Base-by-base conservation (phyloP, 2,888 invertebrate species). In the Crossocerus cetratus region DNA sequence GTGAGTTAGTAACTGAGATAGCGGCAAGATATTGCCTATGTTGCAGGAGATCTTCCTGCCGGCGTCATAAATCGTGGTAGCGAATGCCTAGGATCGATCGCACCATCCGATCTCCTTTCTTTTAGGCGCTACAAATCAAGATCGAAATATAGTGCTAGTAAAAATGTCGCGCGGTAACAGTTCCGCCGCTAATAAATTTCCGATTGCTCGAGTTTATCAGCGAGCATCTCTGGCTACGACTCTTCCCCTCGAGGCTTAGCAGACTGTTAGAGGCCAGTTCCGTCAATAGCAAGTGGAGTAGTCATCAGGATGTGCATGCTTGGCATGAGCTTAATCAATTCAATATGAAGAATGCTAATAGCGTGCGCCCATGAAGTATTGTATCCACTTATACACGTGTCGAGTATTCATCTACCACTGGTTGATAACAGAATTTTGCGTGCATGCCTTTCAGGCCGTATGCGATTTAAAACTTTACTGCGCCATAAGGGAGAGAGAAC, bases 391-490 rank as follows among this genome's bases (percentile, higher is more conserved):
- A 20, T 55, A 32, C 20, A 13, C 16, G 14, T 42, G 32, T 74
- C 59, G 20, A 70, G 70, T 73, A 68, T 61, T 55, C 70, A 49
- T 64, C 57, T 55, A n/a, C 32, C 58, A n/a, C 32, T 49, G 55
- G 56, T 58, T 68, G 81, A 81, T 76, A 78, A 76, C 63, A 65
- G 76, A 68, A 57, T 73, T 81, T 74, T 76, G 72, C 49, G 66
- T 69, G 68, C 71, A 55, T 45, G 70, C 69, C 72, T 72, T 76
- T 57, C 74, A 66, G 65, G 58, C 42, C 66, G 66, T 65, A 65
- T 61, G 74, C 73, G 57, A 78, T 74, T 79, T 77, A 72, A 79
- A 81, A 74, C 70, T 79, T 81, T 81, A 81, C 77, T 81, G 68
- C 63, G 56, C 53, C 55, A 53, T 49, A 23, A 64, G 72, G 58